Conservation (phyloP, 2,888 invertebrate genomes). For the Acanthosepion lycidas region DNA sequence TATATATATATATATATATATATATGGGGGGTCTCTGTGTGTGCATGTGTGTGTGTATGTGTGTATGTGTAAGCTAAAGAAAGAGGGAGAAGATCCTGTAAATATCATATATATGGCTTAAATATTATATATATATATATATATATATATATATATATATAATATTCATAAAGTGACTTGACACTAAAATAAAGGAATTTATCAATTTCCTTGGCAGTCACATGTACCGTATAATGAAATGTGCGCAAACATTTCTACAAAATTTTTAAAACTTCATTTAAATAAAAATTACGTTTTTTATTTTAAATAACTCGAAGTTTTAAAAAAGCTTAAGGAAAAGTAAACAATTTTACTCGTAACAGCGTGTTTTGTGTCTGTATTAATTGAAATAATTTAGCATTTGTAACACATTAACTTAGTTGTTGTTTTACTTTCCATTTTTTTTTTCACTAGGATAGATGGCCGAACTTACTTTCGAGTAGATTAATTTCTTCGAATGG, state of each 20-base stretch:
- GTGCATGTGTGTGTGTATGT: too few relatives aligned
- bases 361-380: not conserved
- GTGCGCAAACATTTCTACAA: not conserved
- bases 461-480: not conserved
- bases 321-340: not conserved
- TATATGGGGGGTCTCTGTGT: too few relatives aligned
- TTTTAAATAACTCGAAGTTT: not conserved
- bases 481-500: not conserved
- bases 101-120: too few relatives aligned
- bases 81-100: too few relatives aligned
- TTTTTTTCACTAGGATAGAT: not conserved
- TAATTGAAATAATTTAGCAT: not conserved
- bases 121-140: not conserved
- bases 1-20: too few relatives aligned
- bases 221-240: not conserved
- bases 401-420: not conserved
- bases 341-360: not conserved
- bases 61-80: too few relatives aligned
- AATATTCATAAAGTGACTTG: not conserved
- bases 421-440: too few relatives aligned
- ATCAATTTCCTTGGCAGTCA: not conserved
- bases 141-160: not conserved
- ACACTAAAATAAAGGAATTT: not conserved
- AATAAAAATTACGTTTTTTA: constrained; percentile 2
- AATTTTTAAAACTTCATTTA: not conserved